These are phyloP conservation scores for Lanistes nyassanus DNA, from an alignment of 1,140 invertebrate species.

Conservation along the genomic window DNA sequence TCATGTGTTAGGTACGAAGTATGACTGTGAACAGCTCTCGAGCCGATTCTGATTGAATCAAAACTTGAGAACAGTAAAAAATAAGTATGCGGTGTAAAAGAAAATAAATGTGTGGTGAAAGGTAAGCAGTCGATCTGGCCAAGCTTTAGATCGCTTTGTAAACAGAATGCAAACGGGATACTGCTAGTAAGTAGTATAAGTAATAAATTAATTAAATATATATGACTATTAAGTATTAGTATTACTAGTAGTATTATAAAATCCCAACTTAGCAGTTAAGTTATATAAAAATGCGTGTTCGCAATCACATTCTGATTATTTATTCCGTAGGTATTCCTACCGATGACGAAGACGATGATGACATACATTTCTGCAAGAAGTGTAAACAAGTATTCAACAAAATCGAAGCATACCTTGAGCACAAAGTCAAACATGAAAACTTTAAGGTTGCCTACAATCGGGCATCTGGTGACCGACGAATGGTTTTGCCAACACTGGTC, in stretches of 20 bases:
- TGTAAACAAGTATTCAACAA: conserved; percentile 53
- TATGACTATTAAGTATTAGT: too few relatives aligned
- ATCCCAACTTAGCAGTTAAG: not conserved
- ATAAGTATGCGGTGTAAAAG: too few relatives aligned
- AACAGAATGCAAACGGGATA: too few relatives aligned
- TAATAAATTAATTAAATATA: too few relatives aligned
- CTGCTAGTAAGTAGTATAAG: too few relatives aligned
- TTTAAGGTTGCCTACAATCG: conserved; percentile 48
- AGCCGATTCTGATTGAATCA: too few relatives aligned
- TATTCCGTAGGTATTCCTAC: conserved; percentile 34
- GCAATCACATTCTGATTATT: not conserved
- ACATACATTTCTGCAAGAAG: conserved; percentile 52
- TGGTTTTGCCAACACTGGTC: conserved; percentile 45
- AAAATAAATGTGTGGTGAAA: too few relatives aligned
- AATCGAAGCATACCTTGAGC: conserved; percentile 50
- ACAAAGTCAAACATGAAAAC: conserved; percentile 57
- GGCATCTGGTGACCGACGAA: conserved; percentile 33
- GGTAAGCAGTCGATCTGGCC: too few relatives aligned
- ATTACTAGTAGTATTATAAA: not conserved
- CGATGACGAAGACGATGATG: conserved; percentile 48
- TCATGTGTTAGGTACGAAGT: too few relatives aligned
- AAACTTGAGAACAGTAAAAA: too few relatives aligned
- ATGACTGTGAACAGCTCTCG: too few relatives aligned
- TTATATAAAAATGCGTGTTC: not conserved
- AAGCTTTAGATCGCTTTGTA: too few relatives aligned